phyloP scores from a whole-genome alignment of 2,113 vertebrate genomes.

The Mixornis gularis region DNA sequence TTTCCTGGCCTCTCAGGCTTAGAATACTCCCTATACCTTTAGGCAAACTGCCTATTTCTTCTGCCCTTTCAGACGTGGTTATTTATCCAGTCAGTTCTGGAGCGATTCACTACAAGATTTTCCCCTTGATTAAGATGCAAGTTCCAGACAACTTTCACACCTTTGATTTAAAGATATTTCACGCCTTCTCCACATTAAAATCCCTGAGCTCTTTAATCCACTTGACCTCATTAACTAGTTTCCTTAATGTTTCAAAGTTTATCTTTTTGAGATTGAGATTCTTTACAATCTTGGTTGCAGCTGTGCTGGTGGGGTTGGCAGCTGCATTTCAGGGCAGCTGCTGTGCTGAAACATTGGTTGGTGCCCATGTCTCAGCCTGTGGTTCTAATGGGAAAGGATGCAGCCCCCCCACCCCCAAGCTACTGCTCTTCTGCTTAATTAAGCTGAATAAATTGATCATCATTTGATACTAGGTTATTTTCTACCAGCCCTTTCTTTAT shows the following conservation, averaged over 20 bases:
- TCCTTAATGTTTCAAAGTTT: slow-evolving; percentile 56
- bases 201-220: slow-evolving; percentile 61
- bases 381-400: background rate
- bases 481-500: background rate
- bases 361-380: fast-evolving
- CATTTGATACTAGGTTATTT: background rate
- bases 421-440: background rate
- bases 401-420: background rate
- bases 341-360: fast-evolving
- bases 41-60: background rate
- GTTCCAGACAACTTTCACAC: slow-evolving; percentile 60
- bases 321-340: background rate
- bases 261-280: slow-evolving; percentile 42
- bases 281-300: slow-evolving; percentile 31
- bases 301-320: background rate
- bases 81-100: slow-evolving; percentile 35
- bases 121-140: slow-evolving; percentile 58
- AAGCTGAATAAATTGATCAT: background rate
- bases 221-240: slow-evolving; percentile 65
- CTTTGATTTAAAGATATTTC: slow-evolving; percentile 65
- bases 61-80: slow-evolving; percentile 4
- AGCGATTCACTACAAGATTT: slow-evolving; percentile 31
- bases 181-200: slow-evolving; percentile 58
- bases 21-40: background rate
- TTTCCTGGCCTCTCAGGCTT: background rate